Evolutionary conservation across 2,797 vertebrate genomes (phyloP), one percentile per base, ranked within the genome.

Genomic region (Pelobates cultripes): DNA sequence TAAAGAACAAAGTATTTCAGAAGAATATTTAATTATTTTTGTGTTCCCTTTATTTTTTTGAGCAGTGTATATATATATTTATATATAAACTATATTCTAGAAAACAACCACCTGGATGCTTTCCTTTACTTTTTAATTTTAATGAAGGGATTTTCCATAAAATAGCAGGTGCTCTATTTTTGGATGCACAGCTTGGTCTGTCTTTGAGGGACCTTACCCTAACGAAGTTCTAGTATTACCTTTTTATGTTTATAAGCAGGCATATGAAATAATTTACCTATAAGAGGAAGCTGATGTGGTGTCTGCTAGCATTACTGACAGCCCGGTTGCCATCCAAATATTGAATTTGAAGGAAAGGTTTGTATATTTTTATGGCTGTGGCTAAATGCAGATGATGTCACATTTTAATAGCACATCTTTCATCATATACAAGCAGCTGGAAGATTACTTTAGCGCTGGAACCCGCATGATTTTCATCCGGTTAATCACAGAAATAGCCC

Each of bases 381-480:
- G 63, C 63, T 67, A 43, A 53, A 73, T 51, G 28, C 10, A 51
- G 69, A 72, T 83, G 76, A 83, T 75, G 81, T 83, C 81, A 75
- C 60, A 6, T 44, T 61, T 67, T 42, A 68, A 74, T 78, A 78
- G 61, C 68, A 70, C 66, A 75, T 79, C 81, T 64, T 73, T 78
- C 77, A 83, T 70, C 71, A 73, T 47, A 53, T 17, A 28, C 44
- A 17, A 42, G 64, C 81, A 83, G 81, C 81, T 79, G 81, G 70
- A 42, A 71, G 60, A 57, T 63, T 47, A 15, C 45, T 77, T 67
- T 72, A 71, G 70, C n/a, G 61, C 63, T 2, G 60, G 13, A 73
- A 77, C 72, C 63, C 81, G 43, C 80, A 76, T 76, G 73, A 63
- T 70, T 42, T 70, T 76, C 69, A 47, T 17, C 17, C 45, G 28